A percentile compares a stretch with the other conserved stretches of the same genome.
phyloP scores from a whole-genome alignment of 2,797 vertebrate species.

The Balearica regulorum region DNA sequence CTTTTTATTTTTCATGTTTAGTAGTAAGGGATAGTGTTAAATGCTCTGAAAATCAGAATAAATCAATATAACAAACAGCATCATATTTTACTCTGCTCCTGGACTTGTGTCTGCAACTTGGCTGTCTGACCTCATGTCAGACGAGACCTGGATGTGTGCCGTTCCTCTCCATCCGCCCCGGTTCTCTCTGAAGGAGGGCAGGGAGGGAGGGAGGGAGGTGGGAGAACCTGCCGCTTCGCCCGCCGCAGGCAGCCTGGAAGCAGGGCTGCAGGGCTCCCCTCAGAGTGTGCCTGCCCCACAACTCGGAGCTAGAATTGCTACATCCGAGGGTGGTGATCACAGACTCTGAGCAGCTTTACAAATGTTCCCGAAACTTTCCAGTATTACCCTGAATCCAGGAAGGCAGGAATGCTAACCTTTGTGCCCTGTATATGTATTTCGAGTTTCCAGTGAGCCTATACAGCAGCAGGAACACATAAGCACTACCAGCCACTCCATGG shows the following conservation, averaged over 20 bases:
- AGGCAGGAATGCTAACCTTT: slow-evolving; percentile 75
- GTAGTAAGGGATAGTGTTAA: not conserved
- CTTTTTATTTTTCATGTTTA: not conserved
- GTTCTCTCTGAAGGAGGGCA: not conserved
- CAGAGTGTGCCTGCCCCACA: not conserved
- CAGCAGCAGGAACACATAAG: slow-evolving; percentile 88
- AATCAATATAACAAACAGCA: not conserved
- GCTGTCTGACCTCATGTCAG: not conserved
- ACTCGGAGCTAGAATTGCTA: not conserved
- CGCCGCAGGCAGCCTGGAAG: not conserved
- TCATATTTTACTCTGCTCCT: not conserved
- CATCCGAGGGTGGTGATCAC: rapidly evolving
- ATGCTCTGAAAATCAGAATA: not conserved
- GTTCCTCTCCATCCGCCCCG: not conserved
- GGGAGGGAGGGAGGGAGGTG: not conserved
- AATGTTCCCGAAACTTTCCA: not conserved
- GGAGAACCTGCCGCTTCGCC: not conserved
- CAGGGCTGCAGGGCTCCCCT: not conserved
- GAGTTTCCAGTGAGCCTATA: slow-evolving; percentile 88
- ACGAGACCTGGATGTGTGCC: rapidly evolving
- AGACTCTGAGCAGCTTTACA: not conserved
- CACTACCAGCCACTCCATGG: slow-evolving; percentile 87
- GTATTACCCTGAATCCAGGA: not conserved
- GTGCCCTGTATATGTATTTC: slow-evolving; percentile 87
- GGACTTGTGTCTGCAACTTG: not conserved